Conservation (phyloP, 2,888 invertebrate genomes). For the Gasteruption jaculator region DNA sequence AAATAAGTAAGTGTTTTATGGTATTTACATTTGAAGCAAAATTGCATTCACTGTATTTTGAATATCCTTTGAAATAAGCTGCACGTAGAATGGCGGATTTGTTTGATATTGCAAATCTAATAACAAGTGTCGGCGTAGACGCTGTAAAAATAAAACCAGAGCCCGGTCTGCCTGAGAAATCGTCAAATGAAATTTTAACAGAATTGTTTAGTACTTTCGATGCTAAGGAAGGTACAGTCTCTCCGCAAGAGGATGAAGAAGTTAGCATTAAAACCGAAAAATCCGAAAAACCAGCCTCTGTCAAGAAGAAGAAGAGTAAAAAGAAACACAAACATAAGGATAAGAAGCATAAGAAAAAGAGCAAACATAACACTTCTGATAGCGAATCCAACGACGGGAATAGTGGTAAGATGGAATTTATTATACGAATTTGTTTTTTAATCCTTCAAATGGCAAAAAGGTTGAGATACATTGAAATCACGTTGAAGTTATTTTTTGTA, state of each 20-base stretch:
- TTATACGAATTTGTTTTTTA: too few relatives aligned
- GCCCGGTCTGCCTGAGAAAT: constrained; percentile 55
- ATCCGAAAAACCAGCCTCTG: constrained; percentile 24
- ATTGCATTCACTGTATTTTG: constrained; percentile 7
- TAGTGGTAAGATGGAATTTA: constrained; percentile 37
- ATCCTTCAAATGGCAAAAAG: too few relatives aligned
- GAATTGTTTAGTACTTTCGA: constrained; percentile 74
- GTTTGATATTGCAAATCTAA: constrained; percentile 47
- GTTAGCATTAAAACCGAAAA: constrained; percentile 28
- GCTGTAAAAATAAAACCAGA: constrained; percentile 47
- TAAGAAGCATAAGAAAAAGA: constrained; percentile 54
- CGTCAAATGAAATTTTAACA: constrained; percentile 75
- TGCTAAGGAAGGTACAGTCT: constrained; percentile 49
- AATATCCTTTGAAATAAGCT: background rate
- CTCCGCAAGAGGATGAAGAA: constrained; percentile 26
- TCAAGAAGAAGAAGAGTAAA: constrained; percentile 40
- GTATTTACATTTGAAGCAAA: constrained; percentile 9
- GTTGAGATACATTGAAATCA: too few relatives aligned
- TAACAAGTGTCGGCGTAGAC: constrained; percentile 46
- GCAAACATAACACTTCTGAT: constrained; percentile 47
- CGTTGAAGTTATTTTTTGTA: too few relatives aligned
- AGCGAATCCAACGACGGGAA: constrained; percentile 38
- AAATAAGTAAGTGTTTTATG: constrained; percentile 11
- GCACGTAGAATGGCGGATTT: constrained; percentile 39
- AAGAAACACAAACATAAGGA: constrained; percentile 56